Evolutionary conservation across 2,888 invertebrate genomes (phyloP).

Genomic region (Euzophera pinguis): DNA sequence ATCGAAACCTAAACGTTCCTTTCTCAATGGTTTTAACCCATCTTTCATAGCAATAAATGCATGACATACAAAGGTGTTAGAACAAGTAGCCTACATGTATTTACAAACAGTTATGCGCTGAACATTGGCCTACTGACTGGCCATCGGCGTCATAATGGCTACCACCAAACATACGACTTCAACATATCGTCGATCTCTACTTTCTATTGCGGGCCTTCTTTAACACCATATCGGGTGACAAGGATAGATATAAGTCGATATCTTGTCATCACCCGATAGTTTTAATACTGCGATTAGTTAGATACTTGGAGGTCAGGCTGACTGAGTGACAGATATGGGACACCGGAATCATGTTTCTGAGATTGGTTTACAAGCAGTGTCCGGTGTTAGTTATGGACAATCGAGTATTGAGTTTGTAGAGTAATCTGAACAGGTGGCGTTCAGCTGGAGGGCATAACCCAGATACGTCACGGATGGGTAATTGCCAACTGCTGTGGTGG

Average conservation of each 20-base stretch:
- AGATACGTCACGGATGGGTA: not conserved
- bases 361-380: conserved; percentile 1
- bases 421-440: not conserved
- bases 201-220: conserved; percentile 18
- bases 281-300: conserved; percentile 10
- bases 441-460: not conserved
- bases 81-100: conserved; percentile 3
- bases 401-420: not conserved
- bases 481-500: not conserved
- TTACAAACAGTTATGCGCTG: conserved; percentile 10
- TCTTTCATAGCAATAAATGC: not conserved
- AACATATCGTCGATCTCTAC: conserved; percentile 17
- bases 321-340: conserved; percentile 15
- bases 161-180: conserved; percentile 5
- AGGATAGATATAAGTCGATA: conserved; percentile 4
- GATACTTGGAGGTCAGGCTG: conserved; percentile 11
- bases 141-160: conserved; percentile 9
- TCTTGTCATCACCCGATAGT: conserved; percentile 1
- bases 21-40: not conserved
- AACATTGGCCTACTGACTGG: conserved; percentile 19
- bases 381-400: conserved; percentile 2
- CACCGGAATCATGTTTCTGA: conserved; percentile 4
- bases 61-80: not conserved
- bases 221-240: conserved; percentile 10
- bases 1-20: too few relatives aligned